Evolutionary conservation across 2,113 vertebrate species (phyloP), one percentile per base, ranked within the genome.

Genomic region (Pelobates fuscus): DNA sequence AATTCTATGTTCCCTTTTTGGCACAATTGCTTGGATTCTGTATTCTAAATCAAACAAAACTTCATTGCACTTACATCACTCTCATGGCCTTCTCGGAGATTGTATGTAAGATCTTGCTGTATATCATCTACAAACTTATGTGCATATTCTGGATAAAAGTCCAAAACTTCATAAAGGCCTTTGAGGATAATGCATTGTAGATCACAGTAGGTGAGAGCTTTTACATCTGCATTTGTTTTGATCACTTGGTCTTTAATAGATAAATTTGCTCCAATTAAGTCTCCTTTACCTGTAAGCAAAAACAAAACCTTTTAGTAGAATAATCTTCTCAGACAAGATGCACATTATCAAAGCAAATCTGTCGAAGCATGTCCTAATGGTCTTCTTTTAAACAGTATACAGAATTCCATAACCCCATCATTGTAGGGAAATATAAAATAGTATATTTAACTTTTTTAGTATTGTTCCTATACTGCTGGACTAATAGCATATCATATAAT

Each of bases 221-320:
- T 98, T 78, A 98, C 96, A 18, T 97, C 96, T 0, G 96, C 95
- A 0, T 97, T 98, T 77, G 95, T 97, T 88, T 98, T 98, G 82
- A 98, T 97, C 62, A 97, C 96, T 84, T 95, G 90, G 82, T 97
- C 93, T 70, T 94, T 93, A 81, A 94, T 89, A 71, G 95, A 94
- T 65, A 98, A 84, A 80, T 96, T 97, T 8, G 95, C 94, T 76
- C 96, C 95, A 75, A 98, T 98, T 85, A 97, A 91, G 82, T 97
- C 95, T 18, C 95, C 95, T 88, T 98, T 98, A 78, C 96, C 95
- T 97, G 84, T 76, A 86, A 86, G 58, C 76, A 70, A 82, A 81
- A 5, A 78, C 0, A 46, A 71, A 71, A 29, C 0, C 68, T 69
- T 12, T 72, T 77, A 30, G 77, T 75, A 78, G 1, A 0, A 63